Percentiles rank a stretch among this genome's conserved stretches.
These are phyloP conservation scores for Muscina levida DNA, from an alignment of 2,888 invertebrate species.

Conservation along the genomic window DNA sequence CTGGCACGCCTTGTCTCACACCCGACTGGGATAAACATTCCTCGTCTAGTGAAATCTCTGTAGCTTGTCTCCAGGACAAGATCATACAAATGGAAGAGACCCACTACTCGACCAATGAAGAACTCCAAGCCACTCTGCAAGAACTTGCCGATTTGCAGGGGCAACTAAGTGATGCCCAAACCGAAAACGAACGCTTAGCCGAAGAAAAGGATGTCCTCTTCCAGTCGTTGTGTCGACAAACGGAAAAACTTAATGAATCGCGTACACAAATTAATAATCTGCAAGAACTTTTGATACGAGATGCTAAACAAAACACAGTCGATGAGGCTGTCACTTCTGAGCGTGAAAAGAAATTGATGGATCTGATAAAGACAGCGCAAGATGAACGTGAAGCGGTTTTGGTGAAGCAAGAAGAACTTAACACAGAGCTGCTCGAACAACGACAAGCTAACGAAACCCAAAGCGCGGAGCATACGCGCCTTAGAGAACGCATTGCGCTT, in stretches of 20 bases:
- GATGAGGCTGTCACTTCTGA: conserved; percentile 86
- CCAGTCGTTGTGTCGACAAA: conserved; percentile 94
- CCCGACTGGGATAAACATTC: conserved; percentile 97
- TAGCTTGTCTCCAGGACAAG: conserved; percentile 95
- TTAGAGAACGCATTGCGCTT: conserved; percentile 85
- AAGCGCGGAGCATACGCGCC: conserved; percentile 84
- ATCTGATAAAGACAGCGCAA: conserved; percentile 90
- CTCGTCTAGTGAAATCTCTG: conserved; percentile 93
- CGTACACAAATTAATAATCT: conserved; percentile 90
- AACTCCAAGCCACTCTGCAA: conserved; percentile 95
- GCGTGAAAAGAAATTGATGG: conserved; percentile 89
- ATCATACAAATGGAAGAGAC: conserved; percentile 84
- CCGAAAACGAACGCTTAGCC: conserved; percentile 91
- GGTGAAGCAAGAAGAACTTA: conserved; percentile 89
- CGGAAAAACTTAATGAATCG: conserved; percentile 93
- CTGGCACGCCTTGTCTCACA: conserved; percentile 86
- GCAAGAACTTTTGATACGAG: conserved; percentile 88
- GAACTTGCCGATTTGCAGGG: conserved; percentile 94
- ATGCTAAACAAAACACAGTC: conserved; percentile 82
- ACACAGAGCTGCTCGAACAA: conserved; percentile 85
- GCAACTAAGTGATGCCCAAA: conserved; percentile 91
- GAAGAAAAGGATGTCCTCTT: conserved; percentile 94
- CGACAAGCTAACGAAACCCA: conserved; percentile 83
- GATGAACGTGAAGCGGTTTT: conserved; percentile 88
- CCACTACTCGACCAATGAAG: conserved; percentile 90